Conservation (phyloP, 2,888 invertebrate genomes). For the Escarpia spicata region DNA sequence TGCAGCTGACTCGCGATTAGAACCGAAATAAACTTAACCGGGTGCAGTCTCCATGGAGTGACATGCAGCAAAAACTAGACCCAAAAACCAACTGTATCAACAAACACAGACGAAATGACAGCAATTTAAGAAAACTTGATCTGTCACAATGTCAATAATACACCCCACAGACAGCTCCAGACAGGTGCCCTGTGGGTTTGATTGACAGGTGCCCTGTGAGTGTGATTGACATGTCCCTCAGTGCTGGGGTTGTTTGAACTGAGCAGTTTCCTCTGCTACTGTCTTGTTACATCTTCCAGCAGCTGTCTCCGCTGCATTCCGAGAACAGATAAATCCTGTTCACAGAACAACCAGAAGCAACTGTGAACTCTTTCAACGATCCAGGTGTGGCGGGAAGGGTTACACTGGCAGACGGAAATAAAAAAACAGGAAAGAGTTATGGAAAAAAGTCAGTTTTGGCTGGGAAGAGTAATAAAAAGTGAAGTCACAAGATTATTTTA, state of each 20-base stretch:
- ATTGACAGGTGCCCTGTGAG: neutral
- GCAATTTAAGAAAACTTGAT: neutral
- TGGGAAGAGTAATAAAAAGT: too few relatives aligned
- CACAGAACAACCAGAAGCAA: neutral
- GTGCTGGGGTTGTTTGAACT: neutral
- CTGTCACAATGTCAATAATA: constrained; percentile 6
- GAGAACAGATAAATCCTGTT: neutral
- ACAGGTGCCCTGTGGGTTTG: neutral
- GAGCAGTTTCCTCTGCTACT: neutral
- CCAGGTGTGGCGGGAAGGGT: neutral
- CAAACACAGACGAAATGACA: neutral
- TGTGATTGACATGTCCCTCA: neutral
- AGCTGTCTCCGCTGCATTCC: neutral
- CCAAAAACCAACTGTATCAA: neutral
- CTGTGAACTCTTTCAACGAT: neutral
- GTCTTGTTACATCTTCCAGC: neutral
- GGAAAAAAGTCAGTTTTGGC: too few relatives aligned
- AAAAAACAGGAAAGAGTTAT: neutral
- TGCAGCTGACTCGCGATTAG: neutral
- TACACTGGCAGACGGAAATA: neutral
- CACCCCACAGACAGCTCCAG: neutral
- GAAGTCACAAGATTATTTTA: too few relatives aligned
- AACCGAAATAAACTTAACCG: neutral
- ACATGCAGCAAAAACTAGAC: neutral
- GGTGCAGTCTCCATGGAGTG: neutral